Percentiles rank a stretch among this genome's conserved stretches.
phyloP scores from a whole-genome alignment of 1,140 invertebrate species.

The Brachionus calyciflorus region DNA sequence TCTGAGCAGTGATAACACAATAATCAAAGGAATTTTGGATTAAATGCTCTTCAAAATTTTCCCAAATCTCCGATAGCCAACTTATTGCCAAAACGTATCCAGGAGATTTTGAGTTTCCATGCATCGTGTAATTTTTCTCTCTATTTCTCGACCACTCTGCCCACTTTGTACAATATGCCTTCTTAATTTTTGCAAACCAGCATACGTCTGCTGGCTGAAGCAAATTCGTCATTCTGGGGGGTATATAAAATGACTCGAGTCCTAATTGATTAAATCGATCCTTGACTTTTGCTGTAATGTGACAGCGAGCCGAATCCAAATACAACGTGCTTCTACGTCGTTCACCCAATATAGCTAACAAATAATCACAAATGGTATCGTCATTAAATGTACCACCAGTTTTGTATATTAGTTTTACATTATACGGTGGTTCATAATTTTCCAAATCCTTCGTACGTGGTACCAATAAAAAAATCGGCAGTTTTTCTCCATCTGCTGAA shows the following conservation, averaged over 20 bases:
- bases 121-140: background rate
- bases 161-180: background rate
- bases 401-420: background rate
- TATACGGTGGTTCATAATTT: background rate
- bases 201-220: background rate
- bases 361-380: background rate
- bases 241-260: background rate
- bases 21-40: background rate
- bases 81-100: no score
- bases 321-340: background rate
- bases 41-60: background rate
- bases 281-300: background rate
- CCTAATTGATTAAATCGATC: background rate
- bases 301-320: background rate
- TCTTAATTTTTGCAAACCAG: slow-evolving; percentile 2
- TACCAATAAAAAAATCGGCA: no score
- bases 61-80: no score
- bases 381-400: background rate
- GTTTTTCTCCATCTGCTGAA: no score
- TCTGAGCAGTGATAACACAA: background rate
- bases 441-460: no score
- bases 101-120: background rate
- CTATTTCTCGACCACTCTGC: background rate
- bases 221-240: background rate
- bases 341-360: background rate